These are phyloP conservation scores for Rotaria magnacalcarata DNA, from an alignment of 2,888 invertebrate genomes.

Conservation along the genomic window DNA sequence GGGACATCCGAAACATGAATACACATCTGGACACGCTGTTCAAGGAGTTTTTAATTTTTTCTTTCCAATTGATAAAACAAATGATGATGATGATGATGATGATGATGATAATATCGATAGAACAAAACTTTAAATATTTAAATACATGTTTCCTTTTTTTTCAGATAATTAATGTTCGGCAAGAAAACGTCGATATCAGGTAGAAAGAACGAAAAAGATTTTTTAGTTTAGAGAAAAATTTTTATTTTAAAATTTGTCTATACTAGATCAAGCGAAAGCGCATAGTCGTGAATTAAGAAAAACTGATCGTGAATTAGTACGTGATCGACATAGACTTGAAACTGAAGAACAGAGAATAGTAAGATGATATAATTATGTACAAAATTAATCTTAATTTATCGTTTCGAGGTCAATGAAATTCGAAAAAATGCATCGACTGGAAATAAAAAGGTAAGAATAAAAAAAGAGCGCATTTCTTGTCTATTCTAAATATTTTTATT, in stretches of 20 bases:
- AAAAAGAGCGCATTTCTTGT: too few species aligned
- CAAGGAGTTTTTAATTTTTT: neutral
- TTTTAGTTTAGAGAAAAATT: too few species aligned
- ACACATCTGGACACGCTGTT: neutral
- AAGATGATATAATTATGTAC: neutral
- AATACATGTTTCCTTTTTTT: neutral
- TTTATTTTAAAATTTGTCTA: too few species aligned
- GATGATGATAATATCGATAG: neutral
- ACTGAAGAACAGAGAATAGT: constrained; percentile 24
- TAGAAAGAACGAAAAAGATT: neutral
- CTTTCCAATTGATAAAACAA: neutral
- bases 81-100: neutral
- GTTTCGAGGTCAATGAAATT: neutral
- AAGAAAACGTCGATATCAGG: neutral
- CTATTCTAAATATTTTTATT: too few species aligned
- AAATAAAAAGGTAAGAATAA: neutral
- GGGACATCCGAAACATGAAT: constrained; percentile 23
- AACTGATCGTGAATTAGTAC: constrained; percentile 32
- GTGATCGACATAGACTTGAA: constrained; percentile 30
- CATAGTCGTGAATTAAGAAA: neutral
- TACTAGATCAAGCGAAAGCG: neutral
- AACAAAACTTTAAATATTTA: neutral
- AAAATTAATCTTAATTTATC: neutral
- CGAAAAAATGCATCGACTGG: constrained; percentile 31
- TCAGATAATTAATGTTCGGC: neutral